Percentiles rank a stretch among this genome's conserved stretches.
Evolutionary conservation across 92 coral and sea anemone species (phyloP).

Genomic region (Zoanthus gigantus): DNA sequence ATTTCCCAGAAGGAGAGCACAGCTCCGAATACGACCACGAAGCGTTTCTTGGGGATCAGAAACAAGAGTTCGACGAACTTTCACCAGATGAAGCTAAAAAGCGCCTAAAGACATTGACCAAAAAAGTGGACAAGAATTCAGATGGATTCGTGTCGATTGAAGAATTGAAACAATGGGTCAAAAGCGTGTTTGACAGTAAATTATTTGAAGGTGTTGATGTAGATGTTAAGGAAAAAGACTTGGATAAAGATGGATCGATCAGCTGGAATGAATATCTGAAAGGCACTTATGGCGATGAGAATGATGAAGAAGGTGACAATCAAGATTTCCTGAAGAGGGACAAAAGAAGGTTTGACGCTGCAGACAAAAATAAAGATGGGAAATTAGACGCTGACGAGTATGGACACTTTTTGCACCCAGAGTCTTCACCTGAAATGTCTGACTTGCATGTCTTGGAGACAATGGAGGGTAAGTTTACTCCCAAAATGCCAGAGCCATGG

Average conservation of each 20-base stretch:
- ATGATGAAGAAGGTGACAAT: slow-evolving; percentile 80
- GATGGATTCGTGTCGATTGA: slow-evolving; percentile 85
- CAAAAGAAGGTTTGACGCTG: slow-evolving; percentile 85
- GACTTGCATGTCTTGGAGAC: slow-evolving; percentile 92
- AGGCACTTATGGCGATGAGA: slow-evolving; percentile 78
- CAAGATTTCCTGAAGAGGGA: slow-evolving; percentile 79
- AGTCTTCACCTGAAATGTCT: slow-evolving; percentile 91
- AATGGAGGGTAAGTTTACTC: slow-evolving; percentile 79
- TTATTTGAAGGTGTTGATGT: slow-evolving; percentile 78
- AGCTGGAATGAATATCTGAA: slow-evolving; percentile 89
- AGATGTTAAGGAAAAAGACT: slow-evolving; percentile 86
- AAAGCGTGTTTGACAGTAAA: slow-evolving; percentile 79
- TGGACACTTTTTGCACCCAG: slow-evolving; percentile 89
- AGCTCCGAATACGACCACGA: slow-evolving; percentile 94
- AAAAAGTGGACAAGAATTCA: slow-evolving; percentile 81
- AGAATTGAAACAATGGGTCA: slow-evolving; percentile 93
- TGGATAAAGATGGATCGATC: slow-evolving; percentile 74
- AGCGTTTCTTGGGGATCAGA: slow-evolving; percentile 93
- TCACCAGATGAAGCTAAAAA: slow-evolving; percentile 93
- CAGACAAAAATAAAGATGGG: slow-evolving; percentile 90
- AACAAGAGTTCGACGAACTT: slow-evolving; percentile 93
- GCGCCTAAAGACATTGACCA: slow-evolving; percentile 70
- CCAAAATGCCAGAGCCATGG: background rate
- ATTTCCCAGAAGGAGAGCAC: slow-evolving; percentile 81
- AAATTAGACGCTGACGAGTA: slow-evolving; percentile 71